Evolutionary conservation across 2,888 invertebrate genomes (phyloP).

Genomic region (Chouioia cunea): DNA sequence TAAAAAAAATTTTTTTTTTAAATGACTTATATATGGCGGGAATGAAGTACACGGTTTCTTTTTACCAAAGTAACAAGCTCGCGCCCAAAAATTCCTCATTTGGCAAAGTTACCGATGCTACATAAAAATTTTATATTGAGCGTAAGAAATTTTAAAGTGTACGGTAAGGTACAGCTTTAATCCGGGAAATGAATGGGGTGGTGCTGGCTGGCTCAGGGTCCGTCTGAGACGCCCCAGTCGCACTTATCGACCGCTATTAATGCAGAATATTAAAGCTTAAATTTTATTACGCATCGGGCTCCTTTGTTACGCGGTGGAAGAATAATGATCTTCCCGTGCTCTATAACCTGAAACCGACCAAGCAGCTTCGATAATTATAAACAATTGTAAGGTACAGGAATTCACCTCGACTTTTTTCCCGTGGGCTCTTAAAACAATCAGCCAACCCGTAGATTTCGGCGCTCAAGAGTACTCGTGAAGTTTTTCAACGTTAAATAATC

Average conservation of each 20-base stretch:
- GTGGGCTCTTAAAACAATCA: slow-evolving; percentile 40
- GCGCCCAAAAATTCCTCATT: slow-evolving; percentile 38
- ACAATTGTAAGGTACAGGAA: slow-evolving; percentile 12
- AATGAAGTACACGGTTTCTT: slow-evolving; percentile 1
- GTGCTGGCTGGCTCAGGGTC: slow-evolving; percentile 3
- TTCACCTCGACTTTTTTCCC: background rate
- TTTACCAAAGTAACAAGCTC: slow-evolving; percentile 20
- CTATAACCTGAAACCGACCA: background rate
- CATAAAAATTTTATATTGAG: slow-evolving; percentile 46
- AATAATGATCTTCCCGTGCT: slow-evolving; percentile 22
- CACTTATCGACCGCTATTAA: slow-evolving; percentile 49
- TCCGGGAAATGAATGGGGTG: slow-evolving; percentile 47
- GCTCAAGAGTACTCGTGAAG: slow-evolving; percentile 30
- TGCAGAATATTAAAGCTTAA: slow-evolving; percentile 47
- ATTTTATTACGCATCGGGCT: slow-evolving; percentile 46
- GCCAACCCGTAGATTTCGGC: slow-evolving; percentile 18
- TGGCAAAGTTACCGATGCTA: slow-evolving; percentile 9
- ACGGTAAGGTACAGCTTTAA: slow-evolving; percentile 49
- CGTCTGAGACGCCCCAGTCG: slow-evolving; percentile 45
- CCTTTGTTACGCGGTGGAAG: slow-evolving; percentile 23
- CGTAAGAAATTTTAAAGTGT: slow-evolving; percentile 46
- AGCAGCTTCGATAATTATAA: slow-evolving; percentile 30
- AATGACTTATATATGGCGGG: too few relatives aligned
- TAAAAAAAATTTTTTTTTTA: too few relatives aligned
- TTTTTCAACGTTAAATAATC: slow-evolving; percentile 43